phyloP scores from a whole-genome alignment of 2,888 invertebrate species.

The Dendrolimus pini region DNA sequence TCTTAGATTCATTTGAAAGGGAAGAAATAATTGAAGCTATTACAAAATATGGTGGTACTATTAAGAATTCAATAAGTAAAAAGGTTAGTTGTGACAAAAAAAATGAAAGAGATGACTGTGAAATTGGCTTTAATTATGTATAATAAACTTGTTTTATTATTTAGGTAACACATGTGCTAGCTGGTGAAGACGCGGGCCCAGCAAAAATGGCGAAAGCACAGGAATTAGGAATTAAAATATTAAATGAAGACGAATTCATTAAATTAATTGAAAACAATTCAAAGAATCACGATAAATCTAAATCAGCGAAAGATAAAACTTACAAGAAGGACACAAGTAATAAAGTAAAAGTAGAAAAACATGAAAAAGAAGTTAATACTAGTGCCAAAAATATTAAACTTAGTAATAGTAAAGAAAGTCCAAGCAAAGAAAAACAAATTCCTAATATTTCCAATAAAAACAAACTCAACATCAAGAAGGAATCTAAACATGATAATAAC shows the following conservation, averaged over 20 bases:
- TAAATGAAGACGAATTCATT: constrained; percentile 90
- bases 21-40: constrained; percentile 86
- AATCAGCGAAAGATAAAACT: constrained; percentile 17
- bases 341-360: constrained; percentile 16
- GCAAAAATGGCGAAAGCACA: constrained; percentile 88
- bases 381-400: background rate
- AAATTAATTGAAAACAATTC: constrained; percentile 81
- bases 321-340: constrained; percentile 21
- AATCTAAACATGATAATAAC: background rate
- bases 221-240: constrained; percentile 81
- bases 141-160: background rate
- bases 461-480: background rate
- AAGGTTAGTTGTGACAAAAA: constrained; percentile 65
- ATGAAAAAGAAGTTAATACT: background rate
- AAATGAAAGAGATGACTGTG: too few species aligned
- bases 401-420: background rate
- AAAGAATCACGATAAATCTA: constrained; percentile 9
- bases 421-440: background rate
- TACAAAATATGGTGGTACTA: constrained; percentile 87
- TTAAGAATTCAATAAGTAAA: constrained; percentile 84
- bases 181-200: constrained; percentile 91
- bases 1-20: constrained; percentile 90
- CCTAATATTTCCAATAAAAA: background rate
- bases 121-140: too few species aligned
- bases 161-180: constrained; percentile 85